Evolutionary conservation across 2,888 invertebrate genomes (phyloP).

Genomic region (Dasypolia templi): DNA sequence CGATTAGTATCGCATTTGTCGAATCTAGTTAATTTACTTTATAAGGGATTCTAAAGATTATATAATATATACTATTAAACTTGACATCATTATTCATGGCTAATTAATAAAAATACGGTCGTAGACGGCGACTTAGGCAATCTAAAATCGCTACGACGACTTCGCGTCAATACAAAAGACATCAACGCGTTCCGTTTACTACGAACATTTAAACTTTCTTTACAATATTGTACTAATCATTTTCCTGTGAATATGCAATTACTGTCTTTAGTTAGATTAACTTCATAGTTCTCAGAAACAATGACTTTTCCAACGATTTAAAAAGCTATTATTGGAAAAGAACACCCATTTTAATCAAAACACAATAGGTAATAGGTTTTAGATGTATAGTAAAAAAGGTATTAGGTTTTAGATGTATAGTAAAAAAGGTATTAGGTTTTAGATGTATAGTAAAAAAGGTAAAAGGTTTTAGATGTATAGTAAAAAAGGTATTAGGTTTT

Average conservation of each 20-base stretch:
- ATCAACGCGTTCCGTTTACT: constrained; percentile 77
- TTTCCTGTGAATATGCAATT: constrained; percentile 13
- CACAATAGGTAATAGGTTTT: constrained; percentile 56
- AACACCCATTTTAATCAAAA: constrained; percentile 54
- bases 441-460: constrained; percentile 54
- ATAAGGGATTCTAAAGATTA: constrained; percentile 44
- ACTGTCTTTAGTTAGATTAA: constrained; percentile 9
- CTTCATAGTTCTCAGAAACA: constrained; percentile 27
- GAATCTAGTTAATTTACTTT: constrained; percentile 51
- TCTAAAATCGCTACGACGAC: constrained; percentile 45
- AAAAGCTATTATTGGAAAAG: constrained; percentile 44
- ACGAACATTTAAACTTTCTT: constrained; percentile 12
- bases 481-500: constrained; percentile 58
- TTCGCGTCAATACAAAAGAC: constrained; percentile 75
- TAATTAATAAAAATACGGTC: constrained; percentile 19
- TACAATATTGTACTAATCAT: neutral
- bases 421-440: constrained; percentile 58
- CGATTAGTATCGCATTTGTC: constrained; percentile 59
- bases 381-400: constrained; percentile 54
- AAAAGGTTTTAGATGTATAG: constrained; percentile 43
- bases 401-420: constrained; percentile 43
- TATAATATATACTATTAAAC: constrained; percentile 28
- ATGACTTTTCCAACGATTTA: constrained; percentile 42
- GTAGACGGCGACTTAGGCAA: constrained; percentile 61
- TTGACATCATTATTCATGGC: constrained; percentile 14